Evolutionary conservation across 1,140 invertebrate species (phyloP), one percentile per base, ranked within the genome.

Genomic region (Magallana gigas): DNA sequence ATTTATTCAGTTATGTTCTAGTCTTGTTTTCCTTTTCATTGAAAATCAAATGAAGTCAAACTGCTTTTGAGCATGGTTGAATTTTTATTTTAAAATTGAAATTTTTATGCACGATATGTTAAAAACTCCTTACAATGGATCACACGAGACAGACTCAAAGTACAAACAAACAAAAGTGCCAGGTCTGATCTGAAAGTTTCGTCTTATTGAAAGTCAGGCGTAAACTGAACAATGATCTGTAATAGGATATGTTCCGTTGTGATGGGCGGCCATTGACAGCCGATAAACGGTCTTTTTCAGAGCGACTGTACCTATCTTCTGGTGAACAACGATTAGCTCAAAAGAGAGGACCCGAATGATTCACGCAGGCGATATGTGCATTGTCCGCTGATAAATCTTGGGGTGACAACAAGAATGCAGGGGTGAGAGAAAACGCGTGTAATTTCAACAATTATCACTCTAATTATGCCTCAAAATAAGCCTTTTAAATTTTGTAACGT

Each of bases 221-320:
- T 76, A 76, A 76, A 76, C 12, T 36, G 23, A 76, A 76, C 68
- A 76, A 76, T 29, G 36, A 76, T 4, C 68, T 76, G 68, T 76
- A 76, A 76, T 29, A 23, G 23, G 68, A 76, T 76, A 76, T 76
- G 68, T 76, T 76, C 23, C 68, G 23, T 76, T 18, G 68, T 76
- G 18, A 76, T 36, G 68, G 14, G 23, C 36, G 23, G 18, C 68
- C 36, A 76, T 76, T 76, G 68, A 76, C 36, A 29, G 68, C 9
- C 68, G 68, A 76, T 76, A 76, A 76, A 76, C 68, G 68, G 29
- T 76, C 68, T 76, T 76, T 76, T 76, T 76, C 68, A 76, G 68
- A 76, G 23, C 12, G 23, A 23, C 9, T 76, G 68, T 76, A 29
- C 68, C 29, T 76, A 48, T 76, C 68, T 29, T 76, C 29, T 2